Conservation (phyloP, 2,113 vertebrate species). For the Shinisaurus crocodilurus region DNA sequence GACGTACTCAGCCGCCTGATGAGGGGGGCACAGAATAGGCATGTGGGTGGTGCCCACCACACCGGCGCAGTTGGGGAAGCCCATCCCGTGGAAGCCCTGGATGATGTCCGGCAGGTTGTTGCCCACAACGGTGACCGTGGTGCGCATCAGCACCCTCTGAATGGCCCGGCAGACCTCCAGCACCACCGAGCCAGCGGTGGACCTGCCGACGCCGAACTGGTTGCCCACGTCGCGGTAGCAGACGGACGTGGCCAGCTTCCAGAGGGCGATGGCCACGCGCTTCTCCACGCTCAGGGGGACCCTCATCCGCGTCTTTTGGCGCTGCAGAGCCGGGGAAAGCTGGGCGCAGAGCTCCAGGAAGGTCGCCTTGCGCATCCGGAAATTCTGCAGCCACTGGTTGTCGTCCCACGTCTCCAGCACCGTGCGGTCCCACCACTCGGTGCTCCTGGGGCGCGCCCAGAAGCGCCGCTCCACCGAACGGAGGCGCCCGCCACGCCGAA, state of each 20-base stretch:
- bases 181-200: slow-evolving; percentile 80
- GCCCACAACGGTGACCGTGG: slow-evolving; percentile 64
- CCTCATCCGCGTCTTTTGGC: slow-evolving; percentile 80
- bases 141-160: slow-evolving; percentile 73
- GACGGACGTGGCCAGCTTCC: slow-evolving; percentile 80
- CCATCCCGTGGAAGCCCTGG: slow-evolving; percentile 69
- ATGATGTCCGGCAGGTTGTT: slow-evolving; percentile 72
- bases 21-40: slow-evolving; percentile 79
- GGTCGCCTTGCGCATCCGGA: slow-evolving; percentile 80
- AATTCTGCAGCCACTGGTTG: slow-evolving; percentile 82
- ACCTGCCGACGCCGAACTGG: slow-evolving; percentile 80
- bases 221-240: slow-evolving; percentile 81
- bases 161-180: slow-evolving; percentile 83
- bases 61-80: slow-evolving; percentile 81
- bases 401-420: slow-evolving; percentile 81
- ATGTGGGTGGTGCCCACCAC: slow-evolving; percentile 79
- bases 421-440: slow-evolving; percentile 83
- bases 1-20: slow-evolving; percentile 75
- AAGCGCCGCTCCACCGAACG: slow-evolving; percentile 24
- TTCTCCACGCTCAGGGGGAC: slow-evolving; percentile 81
- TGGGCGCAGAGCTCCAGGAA: slow-evolving; percentile 79
- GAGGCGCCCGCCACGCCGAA: neutral
- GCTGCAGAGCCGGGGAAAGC: slow-evolving; percentile 77
- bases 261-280: slow-evolving; percentile 79
- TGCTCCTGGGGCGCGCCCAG: slow-evolving; percentile 63